A percentile compares a stretch with the other conserved stretches of the same genome.
Evolutionary conservation across 2,113 vertebrate species (phyloP).

Genomic region (Scolopax mira): DNA sequence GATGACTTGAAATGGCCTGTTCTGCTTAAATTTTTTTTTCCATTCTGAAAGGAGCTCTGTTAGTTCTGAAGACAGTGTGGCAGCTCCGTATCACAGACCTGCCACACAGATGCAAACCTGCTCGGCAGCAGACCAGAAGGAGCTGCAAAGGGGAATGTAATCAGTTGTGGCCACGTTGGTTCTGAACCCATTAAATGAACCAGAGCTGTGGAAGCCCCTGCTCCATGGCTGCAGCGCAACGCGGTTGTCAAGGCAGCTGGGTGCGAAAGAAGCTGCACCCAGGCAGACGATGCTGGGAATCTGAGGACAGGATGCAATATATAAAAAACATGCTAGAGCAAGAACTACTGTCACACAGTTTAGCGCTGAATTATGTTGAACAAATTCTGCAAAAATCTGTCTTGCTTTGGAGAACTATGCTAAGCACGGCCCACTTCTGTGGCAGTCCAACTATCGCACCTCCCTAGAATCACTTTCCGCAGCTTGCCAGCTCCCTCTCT

Average conservation of each 20-base stretch:
- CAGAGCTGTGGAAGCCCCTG: neutral
- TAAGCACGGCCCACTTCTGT: neutral
- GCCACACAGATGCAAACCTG: neutral
- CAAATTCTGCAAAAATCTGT: conserved; percentile 44
- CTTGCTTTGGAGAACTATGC: conserved; percentile 4
- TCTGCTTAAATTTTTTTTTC: neutral
- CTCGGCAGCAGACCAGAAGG: neutral
- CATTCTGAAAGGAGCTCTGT: neutral
- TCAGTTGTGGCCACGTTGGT: neutral
- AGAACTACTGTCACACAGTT: neutral
- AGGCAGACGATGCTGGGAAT: neutral
- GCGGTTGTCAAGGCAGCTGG: conserved; percentile 7
- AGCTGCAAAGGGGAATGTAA: neutral
- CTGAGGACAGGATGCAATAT: neutral
- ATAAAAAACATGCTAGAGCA: neutral
- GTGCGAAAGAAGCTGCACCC: neutral
- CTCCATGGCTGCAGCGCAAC: neutral
- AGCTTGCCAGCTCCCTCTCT: conserved; percentile 9
- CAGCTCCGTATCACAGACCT: neutral
- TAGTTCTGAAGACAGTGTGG: neutral
- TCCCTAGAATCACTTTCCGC: neutral
- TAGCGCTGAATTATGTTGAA: conserved; percentile 26
- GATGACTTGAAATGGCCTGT: neutral
- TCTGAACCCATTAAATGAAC: neutral
- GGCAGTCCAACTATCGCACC: neutral